Evolutionary conservation across 2,888 invertebrate species (phyloP), one percentile per base, ranked within the genome.

Genomic region (Leptinotarsa rubiginosa): DNA sequence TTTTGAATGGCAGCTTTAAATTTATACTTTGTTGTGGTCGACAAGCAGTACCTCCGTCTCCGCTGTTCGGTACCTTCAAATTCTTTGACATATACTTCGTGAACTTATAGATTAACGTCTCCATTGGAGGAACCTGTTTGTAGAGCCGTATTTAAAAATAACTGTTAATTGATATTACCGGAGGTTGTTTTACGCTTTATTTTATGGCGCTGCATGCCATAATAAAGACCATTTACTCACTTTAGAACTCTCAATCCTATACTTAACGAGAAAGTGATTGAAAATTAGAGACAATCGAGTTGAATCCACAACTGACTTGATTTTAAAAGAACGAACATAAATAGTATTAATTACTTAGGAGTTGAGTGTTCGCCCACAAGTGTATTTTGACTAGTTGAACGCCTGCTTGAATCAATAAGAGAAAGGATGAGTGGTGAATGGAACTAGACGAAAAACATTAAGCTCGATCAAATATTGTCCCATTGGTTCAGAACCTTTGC

Each of bases 1-100:
- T 69, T 78, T 75, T 78, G 79, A 79, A 77, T 79, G 79, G 75
- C 79, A 78, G 77, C 65, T 76, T 77, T 68, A 66, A 77, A 80
- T 76, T 77, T 74, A 69, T 67, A 75, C 77, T 77, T 67, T 69
- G 69, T 76, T 77, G 77, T 74, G 76, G 77, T 76, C 65, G 54
- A 73, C 71, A 69, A 71, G 67, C 41, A 41, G 41, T 41, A 50
- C 16, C 50, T 50, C 50, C 50, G 50, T 4, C 50, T 16, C 50
- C 50, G n/a, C 50, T 15, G 50, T 1, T 50, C 50, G 50, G 50
- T 15, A 50, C 50, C 50, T 50, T n/a, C 50, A 50, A 50, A 50
- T 50, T 67, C 50, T 67, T 50, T 49, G 49, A 67, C 50, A 67
- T 67, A 4, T 47, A 62, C 69, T 41, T 69, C 70, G 49, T 70